A percentile compares a stretch with the other conserved stretches of the same genome.
phyloP scores from a whole-genome alignment of 2,113 vertebrate species.

The Nipponia nippon region DNA sequence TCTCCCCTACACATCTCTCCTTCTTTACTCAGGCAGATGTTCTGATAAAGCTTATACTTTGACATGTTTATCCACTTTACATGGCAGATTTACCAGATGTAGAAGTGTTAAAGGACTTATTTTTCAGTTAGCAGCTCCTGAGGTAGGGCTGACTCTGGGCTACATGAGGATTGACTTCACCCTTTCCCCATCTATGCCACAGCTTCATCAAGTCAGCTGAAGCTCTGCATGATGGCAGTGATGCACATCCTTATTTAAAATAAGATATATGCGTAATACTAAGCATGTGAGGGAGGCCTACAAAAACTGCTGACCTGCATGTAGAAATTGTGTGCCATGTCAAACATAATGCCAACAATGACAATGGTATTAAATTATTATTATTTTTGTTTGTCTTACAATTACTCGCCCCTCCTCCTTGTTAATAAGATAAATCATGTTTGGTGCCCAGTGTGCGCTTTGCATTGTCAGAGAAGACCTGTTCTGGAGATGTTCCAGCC shows the following conservation, averaged over 20 bases:
- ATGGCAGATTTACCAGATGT: neutral
- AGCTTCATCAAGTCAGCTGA: neutral
- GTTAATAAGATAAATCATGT: neutral
- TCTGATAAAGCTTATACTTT: neutral
- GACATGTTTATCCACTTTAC: neutral
- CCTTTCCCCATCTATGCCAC: neutral
- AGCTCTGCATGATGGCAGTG: neutral
- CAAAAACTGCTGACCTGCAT: neutral
- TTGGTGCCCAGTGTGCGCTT: neutral
- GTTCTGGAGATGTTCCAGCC: neutral
- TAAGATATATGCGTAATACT: neutral
- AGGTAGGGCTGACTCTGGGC: neutral
- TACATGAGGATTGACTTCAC: neutral
- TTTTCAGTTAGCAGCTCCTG: neutral
- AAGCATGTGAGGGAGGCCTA: neutral
- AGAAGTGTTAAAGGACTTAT: neutral
- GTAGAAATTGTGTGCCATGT: neutral
- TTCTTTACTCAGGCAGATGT: neutral
- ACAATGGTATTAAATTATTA: neutral
- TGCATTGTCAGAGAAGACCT: neutral
- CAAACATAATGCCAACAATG: neutral
- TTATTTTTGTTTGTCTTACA: neutral
- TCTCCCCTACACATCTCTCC: neutral
- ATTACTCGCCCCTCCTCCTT: neutral
- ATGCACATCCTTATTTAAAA: neutral